Conservation (phyloP, 2,113 vertebrate species). For the Shinisaurus crocodilurus region DNA sequence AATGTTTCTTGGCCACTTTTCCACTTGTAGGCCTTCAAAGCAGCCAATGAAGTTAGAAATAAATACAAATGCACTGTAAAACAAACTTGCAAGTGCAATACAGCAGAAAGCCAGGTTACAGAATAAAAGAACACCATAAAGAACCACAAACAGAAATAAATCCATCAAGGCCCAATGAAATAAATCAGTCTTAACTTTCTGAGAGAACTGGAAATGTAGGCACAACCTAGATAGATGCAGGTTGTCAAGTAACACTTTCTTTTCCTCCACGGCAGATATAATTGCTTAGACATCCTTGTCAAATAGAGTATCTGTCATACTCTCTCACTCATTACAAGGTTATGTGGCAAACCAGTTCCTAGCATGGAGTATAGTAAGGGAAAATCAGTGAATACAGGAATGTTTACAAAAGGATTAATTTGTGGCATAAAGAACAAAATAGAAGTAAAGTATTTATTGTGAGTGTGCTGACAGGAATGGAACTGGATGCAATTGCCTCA, state of each 20-base stretch:
- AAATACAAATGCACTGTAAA: neutral
- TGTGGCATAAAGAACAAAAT: neutral
- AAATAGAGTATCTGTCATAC: neutral
- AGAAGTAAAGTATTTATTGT: neutral
- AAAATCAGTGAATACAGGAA: neutral
- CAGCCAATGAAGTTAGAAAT: neutral
- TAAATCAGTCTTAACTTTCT: neutral
- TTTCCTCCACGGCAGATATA: neutral
- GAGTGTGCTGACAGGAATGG: neutral
- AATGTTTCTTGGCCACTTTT: neutral
- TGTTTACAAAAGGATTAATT: neutral
- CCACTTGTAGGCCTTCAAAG: neutral
- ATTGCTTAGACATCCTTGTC: slow-evolving; percentile 14
- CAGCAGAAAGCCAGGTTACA: neutral
- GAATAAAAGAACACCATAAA: neutral
- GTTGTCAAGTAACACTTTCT: neutral
- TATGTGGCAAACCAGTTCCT: neutral
- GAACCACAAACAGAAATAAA: neutral
- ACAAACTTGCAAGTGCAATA: neutral
- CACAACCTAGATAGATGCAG: neutral
- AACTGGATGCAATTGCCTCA: neutral
- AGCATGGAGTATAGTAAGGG: neutral
- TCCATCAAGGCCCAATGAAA: neutral
- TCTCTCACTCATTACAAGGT: neutral
- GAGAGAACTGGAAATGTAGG: neutral